Evolutionary conservation across 2,797 vertebrate genomes (phyloP), one percentile per base, ranked within the genome.

Genomic region (Sciurus carolinensis): DNA sequence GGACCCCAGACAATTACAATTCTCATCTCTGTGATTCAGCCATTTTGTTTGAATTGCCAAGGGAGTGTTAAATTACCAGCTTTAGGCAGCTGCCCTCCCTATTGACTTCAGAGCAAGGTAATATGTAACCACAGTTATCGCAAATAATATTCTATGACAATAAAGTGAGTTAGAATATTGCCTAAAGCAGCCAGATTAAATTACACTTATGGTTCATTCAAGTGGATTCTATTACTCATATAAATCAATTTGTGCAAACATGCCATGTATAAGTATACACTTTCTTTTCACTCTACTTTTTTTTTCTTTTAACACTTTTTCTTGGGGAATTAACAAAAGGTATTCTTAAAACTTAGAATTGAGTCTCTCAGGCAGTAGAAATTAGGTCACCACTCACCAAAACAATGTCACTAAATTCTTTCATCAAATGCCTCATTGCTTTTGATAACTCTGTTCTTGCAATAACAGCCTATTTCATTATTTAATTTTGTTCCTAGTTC

Each of bases 401-500:
- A 93, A 89, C 89, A 93, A 71, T 39, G 47, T 88, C 73, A 80
- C 12, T 24, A 94, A 69, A 44, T 57, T 96, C n/a, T 90, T 95
- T 52, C 4, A 75, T 59, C 50, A 59, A 87, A 84, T 76, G 67
- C 10, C 26, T 87, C 76, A 44, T 44, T 73, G 28, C 47, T 84
- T 96, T 81, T 83, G 72, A 72, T 79, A 89, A 87, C 73, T 76
- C 42, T 90, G 20, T 77, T 36, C n/a, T 89, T 93, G 42, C 3
- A 67, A 86, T 52, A 79, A 83, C 5, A 73, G 30, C 72, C 67
- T 52, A 91, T 15, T 36, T 79, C 75, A 66, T 75, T 93, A 67
- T 91, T 94, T 59, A 84, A 59, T 36, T 69, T 5, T 47, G 17
- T 33, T 83, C 47, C 42, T 72, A 17, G 0, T 69, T 94, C 1